Evolutionary conservation across 2,797 vertebrate species (phyloP).

Genomic region (Manis crassicaudata): DNA sequence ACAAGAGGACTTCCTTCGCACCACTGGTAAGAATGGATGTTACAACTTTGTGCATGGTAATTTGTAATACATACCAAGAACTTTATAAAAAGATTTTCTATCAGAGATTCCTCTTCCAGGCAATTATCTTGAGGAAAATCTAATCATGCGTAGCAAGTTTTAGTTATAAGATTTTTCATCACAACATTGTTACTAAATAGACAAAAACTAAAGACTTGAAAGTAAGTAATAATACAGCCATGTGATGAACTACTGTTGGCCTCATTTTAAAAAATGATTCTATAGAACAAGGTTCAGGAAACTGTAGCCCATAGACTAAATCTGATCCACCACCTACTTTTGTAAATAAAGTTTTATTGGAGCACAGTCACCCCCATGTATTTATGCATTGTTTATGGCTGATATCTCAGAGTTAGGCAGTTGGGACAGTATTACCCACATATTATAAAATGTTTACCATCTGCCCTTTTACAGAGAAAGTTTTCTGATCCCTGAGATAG

Average conservation of each 20-base stretch:
- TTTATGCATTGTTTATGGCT: not conserved
- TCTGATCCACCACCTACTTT: not conserved
- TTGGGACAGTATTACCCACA: not conserved
- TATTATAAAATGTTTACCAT: conserved; percentile 1
- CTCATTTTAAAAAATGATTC: not conserved
- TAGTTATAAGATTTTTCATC: not conserved
- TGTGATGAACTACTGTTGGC: not conserved
- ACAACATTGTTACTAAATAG: not conserved
- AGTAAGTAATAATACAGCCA: not conserved
- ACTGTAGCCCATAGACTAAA: not conserved
- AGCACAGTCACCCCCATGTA: not conserved
- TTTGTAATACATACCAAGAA: not conserved
- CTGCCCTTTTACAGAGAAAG: not conserved
- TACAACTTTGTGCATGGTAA: not conserved
- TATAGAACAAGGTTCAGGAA: not conserved
- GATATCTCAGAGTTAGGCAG: not conserved
- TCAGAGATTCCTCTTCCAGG: not conserved
- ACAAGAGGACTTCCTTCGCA: not conserved
- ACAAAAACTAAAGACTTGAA: not conserved
- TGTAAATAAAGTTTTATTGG: conserved; percentile 5
- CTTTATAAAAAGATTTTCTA: not conserved
- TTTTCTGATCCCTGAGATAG: not conserved
- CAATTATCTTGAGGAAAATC: not conserved
- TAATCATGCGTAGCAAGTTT: not conserved
- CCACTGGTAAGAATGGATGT: not conserved